Percentiles rank a stretch among this genome's conserved stretches.
Evolutionary conservation across 2,113 vertebrate species (phyloP).

Genomic region (Daboia siamensis): DNA sequence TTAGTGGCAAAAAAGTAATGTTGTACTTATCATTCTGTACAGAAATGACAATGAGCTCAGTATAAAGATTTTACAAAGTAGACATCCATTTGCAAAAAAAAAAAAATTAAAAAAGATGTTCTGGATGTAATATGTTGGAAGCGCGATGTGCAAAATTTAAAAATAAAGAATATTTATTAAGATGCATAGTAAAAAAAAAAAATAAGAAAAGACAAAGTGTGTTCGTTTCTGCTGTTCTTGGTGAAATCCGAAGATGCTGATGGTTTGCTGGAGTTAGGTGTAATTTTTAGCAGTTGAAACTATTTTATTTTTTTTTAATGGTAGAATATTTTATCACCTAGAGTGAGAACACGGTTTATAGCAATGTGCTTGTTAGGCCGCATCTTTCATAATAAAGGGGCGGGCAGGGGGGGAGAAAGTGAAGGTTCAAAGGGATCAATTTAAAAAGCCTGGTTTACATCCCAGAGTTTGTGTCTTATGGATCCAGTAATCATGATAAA

Average conservation of each 20-base stretch:
- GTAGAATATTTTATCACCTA: neutral
- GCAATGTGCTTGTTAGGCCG: neutral
- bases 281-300: neutral
- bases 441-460: neutral
- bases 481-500: neutral
- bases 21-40: conserved; percentile 96
- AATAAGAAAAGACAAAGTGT: conserved; percentile 18
- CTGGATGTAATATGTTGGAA: conserved; percentile 90
- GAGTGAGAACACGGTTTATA: neutral
- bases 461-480: neutral
- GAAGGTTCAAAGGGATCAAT: neutral
- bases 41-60: conserved; percentile 87
- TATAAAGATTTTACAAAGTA: conserved; percentile 92
- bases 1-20: conserved; percentile 85
- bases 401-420: neutral
- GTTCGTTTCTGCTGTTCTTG: conserved; percentile 42
- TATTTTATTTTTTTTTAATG: neutral
- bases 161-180: conserved; percentile 99
- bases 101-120: conserved; percentile 67
- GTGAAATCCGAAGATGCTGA: neutral
- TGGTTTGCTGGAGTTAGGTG: neutral
- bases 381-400: neutral
- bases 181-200: conserved; percentile 79
- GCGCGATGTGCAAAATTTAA: conserved; percentile 93
- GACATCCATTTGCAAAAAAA: conserved; percentile 89